Percentiles rank a stretch among this genome's conserved stretches.
Conservation (phyloP, 2,797 vertebrate genomes). For the Gorsachius magnificus region DNA sequence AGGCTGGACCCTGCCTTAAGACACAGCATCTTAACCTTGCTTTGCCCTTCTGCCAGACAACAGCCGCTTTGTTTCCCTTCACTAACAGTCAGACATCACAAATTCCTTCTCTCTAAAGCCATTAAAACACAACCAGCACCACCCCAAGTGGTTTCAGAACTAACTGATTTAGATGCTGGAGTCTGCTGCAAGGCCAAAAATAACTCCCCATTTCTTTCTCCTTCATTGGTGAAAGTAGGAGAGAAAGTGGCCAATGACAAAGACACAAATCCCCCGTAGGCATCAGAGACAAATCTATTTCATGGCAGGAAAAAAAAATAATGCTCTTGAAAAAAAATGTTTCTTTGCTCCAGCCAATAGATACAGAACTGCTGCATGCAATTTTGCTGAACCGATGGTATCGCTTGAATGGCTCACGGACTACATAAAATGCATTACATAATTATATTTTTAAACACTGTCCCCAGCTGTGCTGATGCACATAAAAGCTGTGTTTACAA, state of each 20-base stretch:
- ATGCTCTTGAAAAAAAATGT: slow-evolving; percentile 46
- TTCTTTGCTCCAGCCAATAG: slow-evolving; percentile 44
- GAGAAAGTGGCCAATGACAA: slow-evolving; percentile 60
- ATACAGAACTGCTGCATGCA: slow-evolving; percentile 36
- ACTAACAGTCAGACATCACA: background rate
- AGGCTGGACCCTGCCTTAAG: background rate
- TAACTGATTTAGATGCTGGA: slow-evolving; percentile 61
- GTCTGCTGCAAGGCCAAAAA: slow-evolving; percentile 64
- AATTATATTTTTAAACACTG: slow-evolving; percentile 66
- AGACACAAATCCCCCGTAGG: slow-evolving; percentile 16
- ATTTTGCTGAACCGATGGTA: slow-evolving; percentile 35
- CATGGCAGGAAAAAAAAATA: slow-evolving; percentile 21
- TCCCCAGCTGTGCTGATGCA: slow-evolving; percentile 68
- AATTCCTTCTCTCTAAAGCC: slow-evolving; percentile 17
- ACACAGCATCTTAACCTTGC: slow-evolving; percentile 22
- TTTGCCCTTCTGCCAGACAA: slow-evolving; percentile 15
- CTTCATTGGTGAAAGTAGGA: slow-evolving; percentile 62
- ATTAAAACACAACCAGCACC: slow-evolving; percentile 21
- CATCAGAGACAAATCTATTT: slow-evolving; percentile 60
- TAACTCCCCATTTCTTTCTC: slow-evolving; percentile 45
- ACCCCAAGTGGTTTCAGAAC: slow-evolving; percentile 52
- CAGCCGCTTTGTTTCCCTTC: slow-evolving; percentile 26
- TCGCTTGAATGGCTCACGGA: slow-evolving; percentile 41
- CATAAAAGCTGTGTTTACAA: slow-evolving; percentile 70
- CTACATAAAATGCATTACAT: slow-evolving; percentile 59